Conservation (phyloP, 2,113 vertebrate genomes). For the Hemiscyllium ocellatum region DNA sequence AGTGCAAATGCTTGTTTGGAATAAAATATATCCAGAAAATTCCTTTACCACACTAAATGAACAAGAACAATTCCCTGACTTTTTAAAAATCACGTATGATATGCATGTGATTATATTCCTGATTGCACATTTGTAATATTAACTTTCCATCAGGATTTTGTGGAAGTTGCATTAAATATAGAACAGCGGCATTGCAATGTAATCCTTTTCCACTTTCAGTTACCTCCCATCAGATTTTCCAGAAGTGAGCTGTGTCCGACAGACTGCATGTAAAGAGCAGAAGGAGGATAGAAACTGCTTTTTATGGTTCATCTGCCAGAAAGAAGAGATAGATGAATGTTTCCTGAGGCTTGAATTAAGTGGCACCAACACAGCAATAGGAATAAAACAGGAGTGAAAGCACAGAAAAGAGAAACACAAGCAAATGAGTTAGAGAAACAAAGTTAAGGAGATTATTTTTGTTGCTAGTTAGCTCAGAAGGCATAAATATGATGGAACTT, state of each 20-base stretch:
- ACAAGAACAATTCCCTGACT: background rate
- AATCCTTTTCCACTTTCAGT: background rate
- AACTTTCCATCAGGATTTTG: background rate
- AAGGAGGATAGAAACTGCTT: background rate
- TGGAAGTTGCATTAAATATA: background rate
- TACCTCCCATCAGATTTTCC: background rate
- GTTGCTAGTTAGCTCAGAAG: background rate
- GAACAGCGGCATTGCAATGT: background rate
- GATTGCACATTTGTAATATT: background rate
- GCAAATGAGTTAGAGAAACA: background rate
- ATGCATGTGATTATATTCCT: background rate
- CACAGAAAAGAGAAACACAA: no score
- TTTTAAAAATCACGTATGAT: background rate
- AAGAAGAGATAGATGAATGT: background rate
- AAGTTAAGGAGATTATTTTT: background rate
- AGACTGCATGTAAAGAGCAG: background rate
- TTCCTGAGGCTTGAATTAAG: background rate
- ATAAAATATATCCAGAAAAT: background rate
- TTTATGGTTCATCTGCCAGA: background rate
- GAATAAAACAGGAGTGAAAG: background rate
- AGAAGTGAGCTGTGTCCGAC: background rate
- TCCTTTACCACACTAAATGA: background rate
- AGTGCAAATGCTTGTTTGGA: background rate
- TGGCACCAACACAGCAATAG: background rate
- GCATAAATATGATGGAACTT: background rate